Conservation (phyloP, 2,113 vertebrate species). For the Myotis lucifugus region DNA sequence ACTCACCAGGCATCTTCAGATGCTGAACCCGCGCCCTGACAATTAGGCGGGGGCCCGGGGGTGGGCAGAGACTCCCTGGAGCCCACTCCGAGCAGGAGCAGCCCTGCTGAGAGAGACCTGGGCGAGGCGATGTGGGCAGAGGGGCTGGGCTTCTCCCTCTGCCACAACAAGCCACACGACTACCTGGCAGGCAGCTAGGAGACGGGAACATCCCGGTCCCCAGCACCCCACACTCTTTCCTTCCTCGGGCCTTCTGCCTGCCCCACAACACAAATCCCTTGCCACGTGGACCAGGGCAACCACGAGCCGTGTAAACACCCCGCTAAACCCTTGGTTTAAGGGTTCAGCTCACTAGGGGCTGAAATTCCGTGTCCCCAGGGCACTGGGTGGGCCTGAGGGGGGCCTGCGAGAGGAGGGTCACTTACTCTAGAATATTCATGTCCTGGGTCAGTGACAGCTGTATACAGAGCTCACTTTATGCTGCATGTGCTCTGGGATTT, state of each 20-base stretch:
- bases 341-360: neutral
- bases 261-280: neutral
- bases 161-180: accelerated
- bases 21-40: accelerated
- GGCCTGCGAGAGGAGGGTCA: neutral
- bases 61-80: neutral
- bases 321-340: neutral
- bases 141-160: neutral
- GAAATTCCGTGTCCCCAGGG: neutral
- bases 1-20: neutral
- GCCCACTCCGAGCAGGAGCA: neutral
- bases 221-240: neutral
- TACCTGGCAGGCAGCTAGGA: neutral
- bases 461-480: accelerated
- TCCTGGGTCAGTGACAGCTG: accelerated
- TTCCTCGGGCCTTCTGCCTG: neutral
- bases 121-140: neutral
- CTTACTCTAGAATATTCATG: accelerated
- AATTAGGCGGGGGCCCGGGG: neutral
- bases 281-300: neutral
- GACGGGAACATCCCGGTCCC: neutral
- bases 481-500: neutral
- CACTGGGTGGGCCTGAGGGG: neutral
- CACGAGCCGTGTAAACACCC: neutral
- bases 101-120: neutral